Evolutionary conservation across 2,888 invertebrate genomes (phyloP).

Genomic region (Beris chalybata): DNA sequence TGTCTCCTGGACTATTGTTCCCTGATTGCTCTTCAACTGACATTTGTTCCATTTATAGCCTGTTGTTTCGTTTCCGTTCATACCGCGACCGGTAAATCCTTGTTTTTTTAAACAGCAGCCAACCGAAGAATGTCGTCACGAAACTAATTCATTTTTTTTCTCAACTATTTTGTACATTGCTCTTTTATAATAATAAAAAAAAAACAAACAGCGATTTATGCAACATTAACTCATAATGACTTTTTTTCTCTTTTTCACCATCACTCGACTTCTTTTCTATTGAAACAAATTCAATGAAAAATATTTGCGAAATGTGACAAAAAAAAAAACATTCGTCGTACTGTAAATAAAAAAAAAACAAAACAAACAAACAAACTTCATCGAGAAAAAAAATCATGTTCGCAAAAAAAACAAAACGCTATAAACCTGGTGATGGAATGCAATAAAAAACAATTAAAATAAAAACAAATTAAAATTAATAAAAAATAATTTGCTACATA

Average conservation of each 20-base stretch:
- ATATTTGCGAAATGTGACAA: constrained; percentile 1
- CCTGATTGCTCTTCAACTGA: too few species aligned
- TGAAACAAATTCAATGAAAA: constrained; percentile 1
- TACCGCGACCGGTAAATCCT: too few species aligned
- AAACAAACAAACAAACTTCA: neutral
- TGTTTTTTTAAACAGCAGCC: too few species aligned
- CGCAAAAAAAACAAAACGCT: constrained; percentile 10
- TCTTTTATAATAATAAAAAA: constrained; percentile 3
- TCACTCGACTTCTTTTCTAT: constrained; percentile 2
- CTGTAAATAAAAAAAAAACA: constrained; percentile 10
- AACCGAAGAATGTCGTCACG: too few species aligned
- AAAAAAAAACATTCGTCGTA: neutral
- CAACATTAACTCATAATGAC: constrained; percentile 1
- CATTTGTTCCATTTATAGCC: too few species aligned
- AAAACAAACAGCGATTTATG: neutral
- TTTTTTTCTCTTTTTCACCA: neutral
- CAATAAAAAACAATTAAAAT: too few species aligned
- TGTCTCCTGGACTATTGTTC: too few species aligned
- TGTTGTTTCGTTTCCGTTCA: too few species aligned
- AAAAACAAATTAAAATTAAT: too few species aligned
- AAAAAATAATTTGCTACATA: neutral
- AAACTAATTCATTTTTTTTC: too few species aligned
- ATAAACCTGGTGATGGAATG: neutral
- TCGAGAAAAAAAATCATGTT: too few species aligned
- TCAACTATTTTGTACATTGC: neutral